Conservation (phyloP, 92 coral and sea anemone species). For the Zoanthus solanderi region DNA sequence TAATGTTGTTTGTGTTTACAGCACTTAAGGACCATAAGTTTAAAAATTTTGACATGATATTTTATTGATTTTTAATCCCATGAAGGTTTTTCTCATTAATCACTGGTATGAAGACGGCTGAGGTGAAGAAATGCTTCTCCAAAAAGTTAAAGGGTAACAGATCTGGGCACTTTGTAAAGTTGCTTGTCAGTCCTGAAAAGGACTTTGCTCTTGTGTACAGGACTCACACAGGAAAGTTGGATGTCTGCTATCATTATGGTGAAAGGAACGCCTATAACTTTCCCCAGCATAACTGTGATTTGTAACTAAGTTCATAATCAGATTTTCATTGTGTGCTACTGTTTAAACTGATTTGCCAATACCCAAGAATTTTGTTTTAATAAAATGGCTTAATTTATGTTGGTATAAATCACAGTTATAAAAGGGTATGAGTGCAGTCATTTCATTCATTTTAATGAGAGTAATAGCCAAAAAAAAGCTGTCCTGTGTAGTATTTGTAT, state of each 20-base stretch:
- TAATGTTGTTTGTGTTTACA: neutral
- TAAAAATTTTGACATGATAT: neutral
- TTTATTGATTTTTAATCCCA: neutral
- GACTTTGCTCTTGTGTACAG: constrained; percentile 3
- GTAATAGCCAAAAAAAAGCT: neutral
- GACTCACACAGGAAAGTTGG: too few relatives aligned
- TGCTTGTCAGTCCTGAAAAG: constrained; percentile 5
- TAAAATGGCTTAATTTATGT: too few relatives aligned
- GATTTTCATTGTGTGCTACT: too few relatives aligned
- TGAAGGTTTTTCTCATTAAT: constrained; percentile 6
- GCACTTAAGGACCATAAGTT: neutral
- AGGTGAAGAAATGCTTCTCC: constrained; percentile 7
- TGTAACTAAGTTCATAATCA: too few relatives aligned
- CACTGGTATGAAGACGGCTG: neutral
- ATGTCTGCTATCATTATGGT: too few relatives aligned
- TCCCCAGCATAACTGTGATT: too few relatives aligned
- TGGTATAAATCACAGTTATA: neutral
- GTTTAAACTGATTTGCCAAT: too few relatives aligned
- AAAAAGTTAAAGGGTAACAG: constrained; percentile 8
- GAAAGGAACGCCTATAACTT: too few relatives aligned
- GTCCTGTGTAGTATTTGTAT: neutral
- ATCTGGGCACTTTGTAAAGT: neutral
- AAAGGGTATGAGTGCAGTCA: constrained; percentile 1
- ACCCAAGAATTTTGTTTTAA: too few relatives aligned
- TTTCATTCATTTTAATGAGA: neutral